These are phyloP conservation scores for Leptothorax acervorum DNA, from an alignment of 2,888 invertebrate species.

Conservation along the genomic window DNA sequence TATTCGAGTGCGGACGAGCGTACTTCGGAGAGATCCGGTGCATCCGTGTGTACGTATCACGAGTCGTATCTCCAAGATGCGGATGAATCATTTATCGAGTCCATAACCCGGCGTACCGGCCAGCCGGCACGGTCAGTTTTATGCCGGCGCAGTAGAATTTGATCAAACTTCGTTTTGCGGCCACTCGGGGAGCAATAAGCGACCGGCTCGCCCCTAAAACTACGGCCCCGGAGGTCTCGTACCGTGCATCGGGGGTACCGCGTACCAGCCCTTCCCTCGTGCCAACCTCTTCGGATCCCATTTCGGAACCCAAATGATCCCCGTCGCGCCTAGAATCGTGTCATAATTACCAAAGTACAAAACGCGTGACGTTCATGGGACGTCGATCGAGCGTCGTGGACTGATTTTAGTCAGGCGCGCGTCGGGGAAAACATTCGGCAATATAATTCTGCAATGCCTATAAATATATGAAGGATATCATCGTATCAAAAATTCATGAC, in stretches of 20 bases:
- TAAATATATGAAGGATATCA: neutral
- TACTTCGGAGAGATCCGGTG: conserved; percentile 52
- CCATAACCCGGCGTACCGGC: conserved; percentile 80
- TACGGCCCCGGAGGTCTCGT: conserved; percentile 72
- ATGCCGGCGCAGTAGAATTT: conserved; percentile 85
- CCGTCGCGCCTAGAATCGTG: conserved; percentile 52
- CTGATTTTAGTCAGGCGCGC: neutral
- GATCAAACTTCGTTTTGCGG: conserved; percentile 86
- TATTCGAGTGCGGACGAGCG: conserved; percentile 55
- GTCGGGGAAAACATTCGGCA: neutral
- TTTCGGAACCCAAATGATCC: conserved; percentile 61
- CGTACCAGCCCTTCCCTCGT: conserved; percentile 40
- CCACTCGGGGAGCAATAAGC: conserved; percentile 86
- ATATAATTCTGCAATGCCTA: neutral
- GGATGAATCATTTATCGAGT: conserved; percentile 85
- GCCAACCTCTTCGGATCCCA: conserved; percentile 55
- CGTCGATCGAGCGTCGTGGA: neutral
- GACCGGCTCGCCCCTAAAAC: conserved; percentile 74
- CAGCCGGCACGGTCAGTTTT: conserved; percentile 83
- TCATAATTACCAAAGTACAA: conserved; percentile 66
- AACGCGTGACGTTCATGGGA: neutral
- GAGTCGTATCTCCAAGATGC: conserved; percentile 77
- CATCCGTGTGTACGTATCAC: conserved; percentile 69
- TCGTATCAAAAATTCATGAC: conserved; percentile 78
- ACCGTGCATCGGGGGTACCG: conserved; percentile 55